Evolutionary conservation across 2,113 vertebrate genomes (phyloP).

Genomic region (Odontesthes bonariensis): DNA sequence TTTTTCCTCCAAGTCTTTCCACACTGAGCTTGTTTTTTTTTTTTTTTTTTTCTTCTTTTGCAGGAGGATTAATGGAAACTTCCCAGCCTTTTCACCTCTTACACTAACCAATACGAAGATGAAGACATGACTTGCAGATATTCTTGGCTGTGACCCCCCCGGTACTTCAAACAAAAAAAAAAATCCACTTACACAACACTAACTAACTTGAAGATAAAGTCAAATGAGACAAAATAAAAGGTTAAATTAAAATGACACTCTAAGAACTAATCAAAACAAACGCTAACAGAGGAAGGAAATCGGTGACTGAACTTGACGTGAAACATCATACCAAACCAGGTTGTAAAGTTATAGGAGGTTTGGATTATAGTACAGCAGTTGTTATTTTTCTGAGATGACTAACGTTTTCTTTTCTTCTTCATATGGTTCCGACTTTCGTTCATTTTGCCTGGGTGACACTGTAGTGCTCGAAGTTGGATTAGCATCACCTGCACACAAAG

Average conservation of each 20-base stretch:
- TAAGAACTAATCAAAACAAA: conserved; percentile 59
- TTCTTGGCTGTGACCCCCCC: conserved; percentile 81
- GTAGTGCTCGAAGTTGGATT: conserved; percentile 91
- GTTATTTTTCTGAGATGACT: conserved; percentile 93
- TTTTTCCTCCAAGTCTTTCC: conserved; percentile 67
- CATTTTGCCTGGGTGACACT: conserved; percentile 79
- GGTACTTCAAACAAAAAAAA: conserved; percentile 65
- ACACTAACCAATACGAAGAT: conserved; percentile 77
- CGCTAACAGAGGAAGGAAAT: conserved; percentile 77
- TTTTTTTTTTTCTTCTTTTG: conserved; percentile 66
- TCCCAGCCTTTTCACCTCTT: conserved; percentile 59
- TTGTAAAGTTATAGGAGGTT: conserved; percentile 83
- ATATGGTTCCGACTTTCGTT: conserved; percentile 84
- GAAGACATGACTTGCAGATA: conserved; percentile 86
- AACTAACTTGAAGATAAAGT: conserved; percentile 50
- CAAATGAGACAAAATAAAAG: conserved; percentile 73
- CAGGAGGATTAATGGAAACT: conserved; percentile 77
- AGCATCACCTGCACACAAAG: conserved; percentile 92
- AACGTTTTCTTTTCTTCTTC: conserved; percentile 82
- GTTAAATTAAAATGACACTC: conserved; percentile 76
- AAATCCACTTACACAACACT: conserved; percentile 72
- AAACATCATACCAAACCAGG: conserved; percentile 83
- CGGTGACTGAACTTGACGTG: conserved; percentile 72
- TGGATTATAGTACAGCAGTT: conserved; percentile 97
- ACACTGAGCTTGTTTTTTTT: conserved; percentile 63